These are phyloP conservation scores for Mallotus villosus DNA, from an alignment of 2,797 vertebrate genomes.

Conservation along the genomic window DNA sequence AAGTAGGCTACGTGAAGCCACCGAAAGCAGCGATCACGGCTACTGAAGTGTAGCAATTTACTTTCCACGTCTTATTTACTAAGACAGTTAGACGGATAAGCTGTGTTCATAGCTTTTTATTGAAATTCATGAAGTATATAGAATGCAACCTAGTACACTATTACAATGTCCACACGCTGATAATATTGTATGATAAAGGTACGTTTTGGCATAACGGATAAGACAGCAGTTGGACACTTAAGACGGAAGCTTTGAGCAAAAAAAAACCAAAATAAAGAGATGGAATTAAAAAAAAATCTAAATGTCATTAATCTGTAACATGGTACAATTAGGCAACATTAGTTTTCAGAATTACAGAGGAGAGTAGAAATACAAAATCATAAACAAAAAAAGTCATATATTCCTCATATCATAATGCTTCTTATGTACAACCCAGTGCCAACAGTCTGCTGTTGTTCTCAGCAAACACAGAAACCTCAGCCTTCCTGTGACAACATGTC, in stretches of 20 bases:
- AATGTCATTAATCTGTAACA: constrained; percentile 75
- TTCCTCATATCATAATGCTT: constrained; percentile 53
- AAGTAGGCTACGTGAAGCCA: too few relatives aligned
- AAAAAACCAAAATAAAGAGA: constrained; percentile 33
- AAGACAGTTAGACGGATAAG: background rate
- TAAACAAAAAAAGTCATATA: constrained; percentile 70
- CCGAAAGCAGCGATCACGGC: too few relatives aligned
- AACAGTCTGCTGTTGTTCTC: constrained; percentile 55
- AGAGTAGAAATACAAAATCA: constrained; percentile 79
- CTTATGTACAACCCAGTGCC: constrained; percentile 93
- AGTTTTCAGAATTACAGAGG: constrained; percentile 81
- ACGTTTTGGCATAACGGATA: constrained; percentile 83
- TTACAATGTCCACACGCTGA: constrained; percentile 88
- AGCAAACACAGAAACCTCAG: constrained; percentile 52
- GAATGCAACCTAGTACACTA: constrained; percentile 88
- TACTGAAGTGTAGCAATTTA: too few relatives aligned
- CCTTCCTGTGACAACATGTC: constrained; percentile 37
- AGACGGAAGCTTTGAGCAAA: constrained; percentile 73
- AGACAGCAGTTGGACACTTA: constrained; percentile 82
- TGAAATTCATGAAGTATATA: constrained; percentile 92
- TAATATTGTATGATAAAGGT: constrained; percentile 84
- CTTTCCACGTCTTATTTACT: background rate
- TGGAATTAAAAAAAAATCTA: constrained; percentile 30
- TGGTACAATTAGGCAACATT: constrained; percentile 84
- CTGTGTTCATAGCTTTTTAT: constrained; percentile 83